A percentile compares a stretch with the other conserved stretches of the same genome.
Evolutionary conservation across 1,140 invertebrate genomes (phyloP).

Genomic region (Drosophila aff.): DNA sequence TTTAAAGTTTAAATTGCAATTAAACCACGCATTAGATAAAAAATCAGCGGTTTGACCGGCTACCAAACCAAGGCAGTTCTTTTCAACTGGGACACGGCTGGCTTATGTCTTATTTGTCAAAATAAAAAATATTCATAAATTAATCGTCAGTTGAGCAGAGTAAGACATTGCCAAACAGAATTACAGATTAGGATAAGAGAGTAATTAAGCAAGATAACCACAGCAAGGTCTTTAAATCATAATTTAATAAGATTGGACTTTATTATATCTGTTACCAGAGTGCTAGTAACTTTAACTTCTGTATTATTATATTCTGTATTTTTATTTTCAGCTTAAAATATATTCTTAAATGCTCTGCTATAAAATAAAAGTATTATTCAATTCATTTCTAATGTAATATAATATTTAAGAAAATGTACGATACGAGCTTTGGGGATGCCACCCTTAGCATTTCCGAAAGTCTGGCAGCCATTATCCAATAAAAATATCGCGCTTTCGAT

Average conservation of each 20-base stretch:
- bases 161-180: neutral
- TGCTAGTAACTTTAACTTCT: neutral
- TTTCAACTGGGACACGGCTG: conserved; percentile 30
- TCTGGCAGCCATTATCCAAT: neutral
- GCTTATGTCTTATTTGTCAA: conserved; percentile 33
- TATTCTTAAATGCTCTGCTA: neutral
- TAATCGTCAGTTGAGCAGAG: neutral
- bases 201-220: conserved; percentile 12
- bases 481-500: too few relatives aligned
- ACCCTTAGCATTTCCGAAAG: neutral
- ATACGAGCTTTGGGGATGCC: neutral
- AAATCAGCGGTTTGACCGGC: conserved; percentile 18
- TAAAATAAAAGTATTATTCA: neutral
- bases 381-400: too few relatives aligned
- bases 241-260: conserved; percentile 1
- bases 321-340: neutral
- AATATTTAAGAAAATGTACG: neutral
- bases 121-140: conserved; percentile 26
- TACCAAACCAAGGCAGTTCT: conserved; percentile 13
- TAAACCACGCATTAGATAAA: conserved; percentile 49
- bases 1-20: conserved; percentile 50
- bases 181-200: conserved; percentile 12
- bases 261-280: neutral
- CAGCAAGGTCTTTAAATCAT: conserved; percentile 8
- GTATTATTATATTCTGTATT: neutral